These are phyloP conservation scores for Meta bourneti DNA, from an alignment of 2,888 invertebrate genomes.

Conservation along the genomic window DNA sequence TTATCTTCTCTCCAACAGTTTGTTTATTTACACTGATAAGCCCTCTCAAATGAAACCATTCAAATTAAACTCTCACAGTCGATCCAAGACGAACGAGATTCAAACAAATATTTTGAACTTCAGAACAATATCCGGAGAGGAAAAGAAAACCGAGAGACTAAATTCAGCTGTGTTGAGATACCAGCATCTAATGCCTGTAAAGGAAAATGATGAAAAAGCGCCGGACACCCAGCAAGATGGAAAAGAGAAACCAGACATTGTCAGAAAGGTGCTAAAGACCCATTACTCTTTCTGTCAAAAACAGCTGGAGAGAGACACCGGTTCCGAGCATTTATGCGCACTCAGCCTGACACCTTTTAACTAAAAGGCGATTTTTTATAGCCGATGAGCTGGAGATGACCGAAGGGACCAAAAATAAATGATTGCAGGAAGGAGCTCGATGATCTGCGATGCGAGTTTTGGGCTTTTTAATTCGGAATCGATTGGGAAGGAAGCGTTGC, in stretches of 20 bases:
- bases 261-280: conserved; percentile 61
- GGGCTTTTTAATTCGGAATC: neutral
- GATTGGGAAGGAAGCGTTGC: too few species aligned
- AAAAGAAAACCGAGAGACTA: neutral
- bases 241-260: conserved; percentile 41
- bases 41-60: neutral
- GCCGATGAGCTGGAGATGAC: conserved; percentile 16
- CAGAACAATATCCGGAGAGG: neutral
- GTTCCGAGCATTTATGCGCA: conserved; percentile 66
- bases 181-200: neutral
- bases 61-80: neutral
- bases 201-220: conserved; percentile 18
- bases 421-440: neutral
- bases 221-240: conserved; percentile 34
- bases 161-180: neutral
- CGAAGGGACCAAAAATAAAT: neutral
- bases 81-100: neutral
- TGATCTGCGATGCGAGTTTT: neutral
- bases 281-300: conserved; percentile 74
- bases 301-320: conserved; percentile 57
- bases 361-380: conserved; percentile 58
- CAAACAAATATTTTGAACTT: neutral
- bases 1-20: too few species aligned
- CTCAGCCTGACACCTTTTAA: conserved; percentile 69
- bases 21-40: too few species aligned